phyloP scores from a whole-genome alignment of 2,797 vertebrate species.

The Sorex maritimensis region DNA sequence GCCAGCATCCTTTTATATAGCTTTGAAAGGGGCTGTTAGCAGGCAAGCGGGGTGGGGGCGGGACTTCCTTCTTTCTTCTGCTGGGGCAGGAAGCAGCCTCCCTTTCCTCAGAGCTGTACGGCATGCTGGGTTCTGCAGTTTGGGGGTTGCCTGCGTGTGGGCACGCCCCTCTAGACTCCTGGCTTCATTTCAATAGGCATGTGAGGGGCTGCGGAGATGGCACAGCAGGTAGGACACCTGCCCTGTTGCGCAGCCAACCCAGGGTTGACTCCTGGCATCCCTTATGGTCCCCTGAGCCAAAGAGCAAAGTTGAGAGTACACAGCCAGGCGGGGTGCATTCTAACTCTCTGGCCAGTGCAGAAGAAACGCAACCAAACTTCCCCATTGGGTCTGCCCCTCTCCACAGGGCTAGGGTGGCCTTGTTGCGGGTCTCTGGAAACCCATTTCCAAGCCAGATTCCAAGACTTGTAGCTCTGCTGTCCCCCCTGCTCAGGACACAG shows the following conservation, averaged over 20 bases:
- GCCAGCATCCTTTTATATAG: background rate
- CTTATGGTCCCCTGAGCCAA: background rate
- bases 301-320: background rate
- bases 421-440: fast-evolving
- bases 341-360: background rate
- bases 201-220: too few relatives aligned
- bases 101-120: background rate
- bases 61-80: background rate
- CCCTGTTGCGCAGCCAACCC: too few relatives aligned
- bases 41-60: background rate
- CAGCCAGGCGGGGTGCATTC: background rate
- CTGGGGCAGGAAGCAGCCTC: background rate
- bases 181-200: background rate
- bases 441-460: background rate
- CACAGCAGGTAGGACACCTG: too few relatives aligned
- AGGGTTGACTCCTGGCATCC: too few relatives aligned
- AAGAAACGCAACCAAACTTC: background rate
- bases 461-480: too few relatives aligned
- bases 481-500: background rate
- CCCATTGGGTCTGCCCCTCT: background rate
- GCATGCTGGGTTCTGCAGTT: background rate
- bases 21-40: background rate
- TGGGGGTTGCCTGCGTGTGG: background rate
- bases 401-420: background rate
- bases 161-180: background rate